Base-by-base conservation (phyloP, 1,140 invertebrate species). In the Aricia agestis region DNA sequence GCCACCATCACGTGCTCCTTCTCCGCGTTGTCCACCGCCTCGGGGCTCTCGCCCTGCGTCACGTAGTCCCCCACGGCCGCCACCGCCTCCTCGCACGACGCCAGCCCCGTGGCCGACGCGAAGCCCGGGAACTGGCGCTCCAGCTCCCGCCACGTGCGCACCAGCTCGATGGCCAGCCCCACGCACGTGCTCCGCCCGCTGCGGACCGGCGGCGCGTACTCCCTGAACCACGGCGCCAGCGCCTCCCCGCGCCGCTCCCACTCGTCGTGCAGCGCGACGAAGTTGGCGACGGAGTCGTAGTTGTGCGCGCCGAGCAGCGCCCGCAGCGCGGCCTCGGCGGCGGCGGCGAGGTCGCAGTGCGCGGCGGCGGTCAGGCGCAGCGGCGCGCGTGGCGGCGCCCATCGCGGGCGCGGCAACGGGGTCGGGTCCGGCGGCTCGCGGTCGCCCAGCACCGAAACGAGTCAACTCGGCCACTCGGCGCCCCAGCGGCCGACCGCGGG, bases 391-490 rank as follows among this genome's bases (percentile, higher is more conserved):
- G 95, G 94, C 72, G 81, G 74, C 75, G 79, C 83, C 89, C 89
- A 89, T 18, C 90, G 81, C 68, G 91, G 92, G 94, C 94, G 95
- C 80, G 92, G 92, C 72, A 95, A 94, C 72, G 95, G 85, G 81
- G 78, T 83, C 79, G 84, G 72, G 77, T 86, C 82, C 68, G 72
- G 76, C 75, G 85, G 76, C 81, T 86, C 76, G 76, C 78, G 86
- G 90, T 86, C 92, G 88, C 91, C 92, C 87, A 74, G 67, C 58
- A 74, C 93, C 92, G 90, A 92, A 93, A 93, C 95, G 96, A 97
- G 96, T 97, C 96, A 97, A 97, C 96, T 97, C 92, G 96, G 96
- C 96, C 96, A 97, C 91, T 97, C 96, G 89, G 94, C 94, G 89
- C 96, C 96, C 96, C 96, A 97, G 75, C 96, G 95, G 83, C 95